phyloP scores from a whole-genome alignment of 1,140 invertebrate species.

The Brachionus paranguensis region DNA sequence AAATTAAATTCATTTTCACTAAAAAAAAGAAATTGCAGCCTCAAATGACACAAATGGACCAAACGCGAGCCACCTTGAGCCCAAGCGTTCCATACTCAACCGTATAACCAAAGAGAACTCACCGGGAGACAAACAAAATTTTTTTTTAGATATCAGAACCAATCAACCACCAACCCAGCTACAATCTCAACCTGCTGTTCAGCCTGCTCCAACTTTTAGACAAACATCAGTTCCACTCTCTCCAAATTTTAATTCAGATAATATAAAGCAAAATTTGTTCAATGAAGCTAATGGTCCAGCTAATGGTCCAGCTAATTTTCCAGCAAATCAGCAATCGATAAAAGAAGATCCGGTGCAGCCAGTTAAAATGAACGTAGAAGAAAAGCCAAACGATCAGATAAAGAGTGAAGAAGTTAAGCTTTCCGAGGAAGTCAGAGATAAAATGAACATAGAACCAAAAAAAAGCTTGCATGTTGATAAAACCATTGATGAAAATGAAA shows the following conservation, averaged over 20 bases:
- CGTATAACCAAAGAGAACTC: not conserved
- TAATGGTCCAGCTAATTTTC: not conserved
- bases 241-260: not conserved
- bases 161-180: not conserved
- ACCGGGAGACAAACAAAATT: not conserved
- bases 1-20: too few relatives aligned
- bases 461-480: conserved; percentile 40
- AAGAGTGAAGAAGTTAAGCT: not conserved
- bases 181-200: not conserved
- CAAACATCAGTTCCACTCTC: not conserved
- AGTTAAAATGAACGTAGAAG: not conserved
- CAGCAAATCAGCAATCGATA: not conserved
- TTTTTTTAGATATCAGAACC: conserved; percentile 9
- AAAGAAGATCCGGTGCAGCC: not conserved
- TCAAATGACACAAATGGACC: not conserved
- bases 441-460: conserved; percentile 41
- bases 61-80: not conserved
- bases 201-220: not conserved
- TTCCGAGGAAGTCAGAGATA: not conserved
- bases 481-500: conserved; percentile 71
- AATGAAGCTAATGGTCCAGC: not conserved
- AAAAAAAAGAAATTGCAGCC: not conserved
- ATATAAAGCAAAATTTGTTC: conserved; percentile 2
- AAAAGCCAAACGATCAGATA: not conserved
- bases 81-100: not conserved